Base-by-base conservation (phyloP, 2,888 invertebrate species). In the Synanthedon formicaeformis region DNA sequence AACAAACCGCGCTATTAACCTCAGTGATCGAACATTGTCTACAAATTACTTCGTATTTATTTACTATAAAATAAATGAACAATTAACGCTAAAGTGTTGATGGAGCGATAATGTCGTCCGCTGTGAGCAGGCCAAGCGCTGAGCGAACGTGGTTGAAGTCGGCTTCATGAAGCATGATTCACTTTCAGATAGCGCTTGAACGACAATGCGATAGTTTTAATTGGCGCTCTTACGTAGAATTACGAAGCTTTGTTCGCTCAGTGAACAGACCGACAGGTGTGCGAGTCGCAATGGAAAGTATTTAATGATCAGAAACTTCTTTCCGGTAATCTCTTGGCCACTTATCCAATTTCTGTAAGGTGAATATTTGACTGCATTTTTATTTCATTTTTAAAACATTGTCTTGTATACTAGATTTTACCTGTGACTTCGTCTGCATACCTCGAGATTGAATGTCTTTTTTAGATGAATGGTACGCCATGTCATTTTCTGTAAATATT, bases 31-130 rank as follows among this genome's bases (percentile, higher is more conserved):
- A 70, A 61, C 69, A 72, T 71, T 70, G 71, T 71, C 73, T 75
- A 78, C 78, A 73, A 81, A 81, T 78, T 81, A 75, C 68, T 64
- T 69, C 68, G 71, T 72, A 73, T 75, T 70, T 75, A 72, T 74
- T 75, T 75, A 71, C 67, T 69, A 66, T 69, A 73, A 78, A 77
- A 74, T 79, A 73, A 74, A 61, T 64, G 64, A 58, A 69, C 71
- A 71, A 78, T 78, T 75, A 75, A 73, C 66, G 67, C 64, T 66
- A 65, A 66, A 67, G 69, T 69, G 60, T 60, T 63, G 72, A 72
- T 64, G 54, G 59, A 41, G 54, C 55, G 66, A 63, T 66, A 63
- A 56, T 56, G 61, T 59, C 58, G 58, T 54, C 55, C 52, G 57
- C 53, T 56, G 52, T 50, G 52, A 58, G 54, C 53, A 53, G 52